Base-by-base conservation (phyloP, 2,113 vertebrate species). In the Oostethus manadensis region DNA sequence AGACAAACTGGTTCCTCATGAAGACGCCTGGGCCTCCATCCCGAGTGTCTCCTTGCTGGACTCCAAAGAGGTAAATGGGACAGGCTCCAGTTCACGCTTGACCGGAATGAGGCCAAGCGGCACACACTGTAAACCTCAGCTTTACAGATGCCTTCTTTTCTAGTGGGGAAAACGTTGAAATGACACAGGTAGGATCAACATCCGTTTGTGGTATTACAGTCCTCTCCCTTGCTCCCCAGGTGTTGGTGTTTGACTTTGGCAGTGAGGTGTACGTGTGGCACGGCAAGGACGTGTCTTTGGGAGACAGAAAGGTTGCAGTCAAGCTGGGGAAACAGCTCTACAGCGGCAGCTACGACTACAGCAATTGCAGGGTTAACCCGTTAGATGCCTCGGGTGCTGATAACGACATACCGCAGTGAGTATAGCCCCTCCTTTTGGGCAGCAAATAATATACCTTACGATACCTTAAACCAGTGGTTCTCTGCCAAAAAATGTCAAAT, bases 201-300 rank as follows among this genome's bases (percentile, higher is more conserved):
- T n/a, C 17, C 14, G 51, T n/a, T 26, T 40, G 14, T 33, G 3
- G 5, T 33, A 1, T 33, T 56, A 43, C 47, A 15, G 16, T 53
- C 47, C 1, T 15, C 20, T 54, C 8, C 51, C 3, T 3, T 14
- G 9, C 23, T 51, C 18, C 1, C 26, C 70, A 92, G 91, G 90
- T 88, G 1, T 73, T 92, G 38, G 89, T 92, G 75, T 90, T 91
- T 77, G 91, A 92, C 70, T 92, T 92, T 80, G 91, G 91, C 60
- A 60, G 87, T 0, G 91, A 92, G 55, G 84, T 92, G 64, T 92
- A 92, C 17, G 86, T 92, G 1, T 92, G 91, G 91, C 83, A 86
- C 1, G 91, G 91, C 16, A 91, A 91, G 73, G 91, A 91, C 10
- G 91, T 92, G 64, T 60, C 90, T 20, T 74, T 91, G 74, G 75